Conservation (phyloP, 1,140 invertebrate genomes). For the Cydia amplana region DNA sequence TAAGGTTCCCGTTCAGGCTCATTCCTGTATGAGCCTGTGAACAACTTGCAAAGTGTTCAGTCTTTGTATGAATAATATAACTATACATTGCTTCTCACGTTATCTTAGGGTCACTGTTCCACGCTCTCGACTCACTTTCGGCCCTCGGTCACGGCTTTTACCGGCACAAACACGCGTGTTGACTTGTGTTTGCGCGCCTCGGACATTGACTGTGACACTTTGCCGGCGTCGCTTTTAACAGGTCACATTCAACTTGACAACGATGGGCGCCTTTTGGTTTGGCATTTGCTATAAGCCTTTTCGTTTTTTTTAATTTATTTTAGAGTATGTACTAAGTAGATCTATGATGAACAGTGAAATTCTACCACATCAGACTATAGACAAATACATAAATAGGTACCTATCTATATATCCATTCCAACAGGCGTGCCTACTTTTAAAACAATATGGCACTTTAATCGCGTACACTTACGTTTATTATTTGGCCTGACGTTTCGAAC, state of each 20-base stretch:
- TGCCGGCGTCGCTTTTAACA: neutral
- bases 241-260: neutral
- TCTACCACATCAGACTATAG: too few relatives aligned
- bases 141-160: slow-evolving; percentile 47
- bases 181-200: slow-evolving; percentile 44
- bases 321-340: too few relatives aligned
- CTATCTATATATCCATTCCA: too few relatives aligned
- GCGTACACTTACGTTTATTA: too few relatives aligned
- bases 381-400: too few relatives aligned
- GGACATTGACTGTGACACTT: slow-evolving; percentile 31
- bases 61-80: neutral
- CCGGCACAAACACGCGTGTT: slow-evolving; percentile 41
- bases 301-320: too few relatives aligned
- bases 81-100: neutral
- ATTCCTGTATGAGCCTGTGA: neutral
- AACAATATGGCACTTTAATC: too few relatives aligned
- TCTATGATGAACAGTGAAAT: too few relatives aligned
- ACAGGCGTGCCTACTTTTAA: too few relatives aligned
- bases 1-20: neutral
- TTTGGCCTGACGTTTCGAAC: too few relatives aligned
- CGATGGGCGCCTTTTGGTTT: neutral
- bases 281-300: neutral
- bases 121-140: slow-evolving; percentile 20
- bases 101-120: slow-evolving; percentile 15
- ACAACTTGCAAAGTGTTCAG: neutral